Evolutionary conservation across 2,888 invertebrate species (phyloP).

Genomic region (Trissolcus brochymenae): DNA sequence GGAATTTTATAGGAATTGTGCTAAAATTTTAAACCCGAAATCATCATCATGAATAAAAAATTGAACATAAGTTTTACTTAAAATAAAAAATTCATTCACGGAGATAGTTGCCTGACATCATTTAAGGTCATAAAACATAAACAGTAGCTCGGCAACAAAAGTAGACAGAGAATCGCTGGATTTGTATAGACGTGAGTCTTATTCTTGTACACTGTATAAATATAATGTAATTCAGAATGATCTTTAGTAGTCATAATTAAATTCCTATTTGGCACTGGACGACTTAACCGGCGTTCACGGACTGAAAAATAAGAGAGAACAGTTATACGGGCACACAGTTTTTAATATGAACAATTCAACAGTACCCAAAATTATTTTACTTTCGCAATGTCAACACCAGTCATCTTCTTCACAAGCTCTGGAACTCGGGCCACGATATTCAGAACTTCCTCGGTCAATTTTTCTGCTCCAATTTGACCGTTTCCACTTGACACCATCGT

Average conservation of each 20-base stretch:
- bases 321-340: too few relatives aligned
- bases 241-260: constrained; percentile 8
- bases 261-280: constrained; percentile 54
- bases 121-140: neutral
- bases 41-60: neutral
- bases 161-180: constrained; percentile 11
- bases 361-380: constrained; percentile 76
- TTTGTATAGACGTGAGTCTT: constrained; percentile 29
- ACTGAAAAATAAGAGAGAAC: constrained; percentile 65
- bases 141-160: constrained; percentile 7
- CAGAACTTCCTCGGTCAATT: constrained; percentile 95
- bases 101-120: too few relatives aligned
- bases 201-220: constrained; percentile 32
- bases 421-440: constrained; percentile 95
- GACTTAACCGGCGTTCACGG: constrained; percentile 73
- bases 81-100: too few relatives aligned
- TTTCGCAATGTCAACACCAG: constrained; percentile 95
- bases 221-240: constrained; percentile 43
- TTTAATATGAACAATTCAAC: too few relatives aligned
- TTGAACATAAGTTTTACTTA: neutral
- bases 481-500: constrained; percentile 97
- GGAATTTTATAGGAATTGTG: constrained; percentile 20
- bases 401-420: constrained; percentile 91
- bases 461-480: constrained; percentile 94
- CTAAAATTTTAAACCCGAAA: constrained; percentile 13